Base-by-base conservation (phyloP, 2,888 invertebrate species). In the Oscheius sp. region DNA sequence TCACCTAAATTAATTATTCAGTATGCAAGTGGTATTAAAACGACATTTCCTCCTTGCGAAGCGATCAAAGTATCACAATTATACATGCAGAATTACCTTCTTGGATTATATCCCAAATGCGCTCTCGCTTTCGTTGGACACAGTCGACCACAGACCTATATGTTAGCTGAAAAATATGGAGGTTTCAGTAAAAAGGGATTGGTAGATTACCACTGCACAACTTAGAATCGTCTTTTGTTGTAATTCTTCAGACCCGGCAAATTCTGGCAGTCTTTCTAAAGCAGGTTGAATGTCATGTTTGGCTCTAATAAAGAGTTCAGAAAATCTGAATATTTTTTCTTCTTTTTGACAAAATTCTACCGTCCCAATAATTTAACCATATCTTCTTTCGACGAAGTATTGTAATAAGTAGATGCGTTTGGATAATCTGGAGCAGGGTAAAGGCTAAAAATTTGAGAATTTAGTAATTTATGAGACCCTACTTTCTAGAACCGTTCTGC, bases 191-290 rank as follows among this genome's bases (percentile, higher is more conserved):
- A 39, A 15, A 23, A 1, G 3, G 12, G 8, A 57, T 5, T 20
- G 5, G 12, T n/a, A 34, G 3, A 86, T 93, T 92, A 69, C 96
- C 89, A 96, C 96, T 81, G 95, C 92, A 70, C 95, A 93, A 70
- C 95, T 96, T 89, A 96, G 96, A 77, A 96, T 91, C 79, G 96
- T 93, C 90, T 96, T 96, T 83, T 92, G 92, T 89, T 96, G 96
- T 76, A 96, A 90, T 85, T 94, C 93, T 71, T 93, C 92, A 15
- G 93, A 92, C 78, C 93, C 92, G 66, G 91, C 90, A 68, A 96
- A 90, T 75, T 93, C 92, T 10, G 92, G 91, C 70, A 96, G 89
- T 33, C 91, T 90, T 81, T 93, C 92, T 71, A 96, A 89, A 10
- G 94, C 93, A 81, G 95, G 93, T 82, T 95, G 89, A 0, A 93